Evolutionary conservation across 2,797 vertebrate species (phyloP), one percentile per base, ranked within the genome.

Genomic region (Psittacula derbiana): DNA sequence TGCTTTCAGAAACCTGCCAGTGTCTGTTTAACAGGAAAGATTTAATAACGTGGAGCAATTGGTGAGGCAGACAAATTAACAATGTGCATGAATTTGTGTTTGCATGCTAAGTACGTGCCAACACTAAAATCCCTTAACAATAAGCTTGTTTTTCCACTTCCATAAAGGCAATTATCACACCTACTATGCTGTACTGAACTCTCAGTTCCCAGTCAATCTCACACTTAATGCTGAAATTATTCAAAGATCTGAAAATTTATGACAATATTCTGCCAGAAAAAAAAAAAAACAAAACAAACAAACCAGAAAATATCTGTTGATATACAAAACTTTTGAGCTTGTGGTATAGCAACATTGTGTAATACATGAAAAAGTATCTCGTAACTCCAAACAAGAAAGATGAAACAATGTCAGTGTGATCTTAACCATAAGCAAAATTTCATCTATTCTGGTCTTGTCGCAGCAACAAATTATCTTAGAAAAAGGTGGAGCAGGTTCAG

Each of bases 11-110:
- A 91, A 62, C 57, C 53, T 94, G 79, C 49, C 79, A 91, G 40
- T 53, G 33, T 87, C 73, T 92, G 31, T 86, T 95, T 93, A 83
- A 43, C 0, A 1, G 46, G 41, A 69, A 81, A 25, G 60, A 65
- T 76, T 92, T 91, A 94, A 88, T 83, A 92, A 87, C 4, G 24
- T 53, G 87, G 49, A 92, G 72, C 58, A 72, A 65, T 24, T 78
- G 74, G 52, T 71, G 75, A 96, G 81, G 87, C 69, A 92, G 91
- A 57, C 24, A 91, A 89, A 89, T 92, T 85, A 93, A 65, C 81
- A 83, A 11, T 31, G 49, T 90, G 79, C 52, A 24, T 65, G 36
- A 64, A 75, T 91, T 92, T 86, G 41, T 80, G 78, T 88, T 86
- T 96, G 57, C 65, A 75, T 94, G 79, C 41, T 74, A 80, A 92